Conservation (phyloP, 2,113 vertebrate species). For the Nannospalax galili region DNA sequence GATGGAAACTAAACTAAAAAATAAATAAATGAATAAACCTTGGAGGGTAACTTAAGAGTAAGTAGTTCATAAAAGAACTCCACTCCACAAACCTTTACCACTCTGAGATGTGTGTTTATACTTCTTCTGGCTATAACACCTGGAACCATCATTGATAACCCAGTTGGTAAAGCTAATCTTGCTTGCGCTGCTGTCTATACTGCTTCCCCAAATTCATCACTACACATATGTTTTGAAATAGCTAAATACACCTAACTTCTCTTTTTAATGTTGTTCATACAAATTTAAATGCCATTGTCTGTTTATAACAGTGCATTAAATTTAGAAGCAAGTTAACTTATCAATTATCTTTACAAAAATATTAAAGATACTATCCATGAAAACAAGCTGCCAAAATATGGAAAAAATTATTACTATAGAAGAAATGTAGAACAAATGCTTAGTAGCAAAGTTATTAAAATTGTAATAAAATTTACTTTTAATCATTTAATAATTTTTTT, state of each 20-base stretch:
- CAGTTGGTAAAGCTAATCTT: too few relatives aligned
- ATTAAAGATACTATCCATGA: not conserved
- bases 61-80: not conserved
- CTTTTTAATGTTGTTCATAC: not conserved
- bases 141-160: not conserved
- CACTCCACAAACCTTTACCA: not conserved
- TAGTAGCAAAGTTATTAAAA: too few relatives aligned
- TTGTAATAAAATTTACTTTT: too few relatives aligned
- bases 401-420: not conserved
- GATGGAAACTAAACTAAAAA: not conserved
- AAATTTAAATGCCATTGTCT: slow-evolving; percentile 19
- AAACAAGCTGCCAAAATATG: not conserved
- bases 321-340: not conserved
- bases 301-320: not conserved
- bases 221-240: not conserved
- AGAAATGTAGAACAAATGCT: too few relatives aligned
- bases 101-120: not conserved
- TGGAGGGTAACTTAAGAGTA: not conserved
- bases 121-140: not conserved
- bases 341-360: not conserved
- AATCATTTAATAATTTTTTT: too few relatives aligned
- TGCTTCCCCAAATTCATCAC: slow-evolving; percentile 11
- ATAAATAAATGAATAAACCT: not conserved
- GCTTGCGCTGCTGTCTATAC: not conserved
- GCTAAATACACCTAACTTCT: not conserved